These are phyloP conservation scores for Drosophila flavopinicola DNA, from an alignment of 2,888 invertebrate genomes.

Conservation along the genomic window DNA sequence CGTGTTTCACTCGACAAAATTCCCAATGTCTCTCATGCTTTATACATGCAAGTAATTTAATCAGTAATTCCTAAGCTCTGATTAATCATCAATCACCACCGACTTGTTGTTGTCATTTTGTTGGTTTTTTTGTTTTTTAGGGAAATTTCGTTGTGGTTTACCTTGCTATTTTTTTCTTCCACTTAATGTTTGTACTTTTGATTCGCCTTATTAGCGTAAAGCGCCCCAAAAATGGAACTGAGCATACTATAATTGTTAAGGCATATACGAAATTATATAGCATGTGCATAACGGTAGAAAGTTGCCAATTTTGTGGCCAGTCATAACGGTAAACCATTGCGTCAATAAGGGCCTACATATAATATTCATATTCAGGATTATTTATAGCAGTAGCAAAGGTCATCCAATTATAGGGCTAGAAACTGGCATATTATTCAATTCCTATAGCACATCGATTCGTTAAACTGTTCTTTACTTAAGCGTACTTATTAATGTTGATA, in stretches of 20 bases:
- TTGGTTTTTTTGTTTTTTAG: constrained; percentile 12
- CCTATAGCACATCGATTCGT: neutral
- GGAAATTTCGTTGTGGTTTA: constrained; percentile 24
- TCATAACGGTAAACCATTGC: constrained; percentile 27
- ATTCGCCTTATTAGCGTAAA: constrained; percentile 48
- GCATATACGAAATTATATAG: constrained; percentile 28
- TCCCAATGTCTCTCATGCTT: constrained; percentile 4
- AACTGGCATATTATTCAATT: constrained; percentile 15
- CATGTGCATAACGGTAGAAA: constrained; percentile 59
- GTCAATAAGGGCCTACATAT: constrained; percentile 13
- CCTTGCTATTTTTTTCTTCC: constrained; percentile 7
- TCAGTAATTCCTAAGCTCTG: constrained; percentile 23
- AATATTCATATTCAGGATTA: constrained; percentile 12
- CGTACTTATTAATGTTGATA: neutral
- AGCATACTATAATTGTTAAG: constrained; percentile 36
- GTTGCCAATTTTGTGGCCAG: constrained; percentile 53
- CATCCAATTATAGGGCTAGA: constrained; percentile 9
- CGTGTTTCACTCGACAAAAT: constrained; percentile 22
- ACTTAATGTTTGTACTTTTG: constrained; percentile 55
- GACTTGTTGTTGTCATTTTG: neutral
- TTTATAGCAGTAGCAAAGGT: constrained; percentile 10
- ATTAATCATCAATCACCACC: constrained; percentile 36
- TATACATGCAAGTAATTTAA: constrained; percentile 10
- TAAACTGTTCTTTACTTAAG: neutral
- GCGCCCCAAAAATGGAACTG: constrained; percentile 24